Base-by-base conservation (phyloP, 92 coral and sea anemone species). In the Diadumene lineata region DNA sequence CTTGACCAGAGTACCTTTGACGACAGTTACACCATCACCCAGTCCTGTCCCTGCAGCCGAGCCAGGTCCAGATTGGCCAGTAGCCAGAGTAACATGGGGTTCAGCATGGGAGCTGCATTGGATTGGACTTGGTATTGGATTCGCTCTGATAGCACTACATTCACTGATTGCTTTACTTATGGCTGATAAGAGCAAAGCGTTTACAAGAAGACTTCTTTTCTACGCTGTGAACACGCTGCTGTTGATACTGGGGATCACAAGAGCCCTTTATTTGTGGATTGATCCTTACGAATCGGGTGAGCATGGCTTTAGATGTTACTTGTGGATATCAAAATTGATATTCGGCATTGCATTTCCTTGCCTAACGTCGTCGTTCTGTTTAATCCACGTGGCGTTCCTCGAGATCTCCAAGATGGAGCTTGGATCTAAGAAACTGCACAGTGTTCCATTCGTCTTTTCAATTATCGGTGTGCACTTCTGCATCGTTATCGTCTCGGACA, bases 331-430 rank as follows among this genome's bases (percentile, higher is more conserved):
- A 1, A 56, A 78, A 22, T 38, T 84, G 11, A 79, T 92, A 15
- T 86, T 89, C 63, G 94, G 96, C 23, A 72, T 92, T 58, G 92
- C 96, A 44, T 92, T 76, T 73, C 98, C 98, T 17, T 92, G 98
- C 44, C 82, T 92, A 31, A 89, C 92, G 3, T 88, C 96, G 18
- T 82, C 96, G 27, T 92, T 92, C 80, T 86, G 96, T 38, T 69
- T 92, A 33, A 75, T 92, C 43, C 92, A 92, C 64, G 82, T 82
- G 33, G 96, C 92, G 24, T 92, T 92, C 66, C 86, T 92, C 13
- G 98, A 92, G 32, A 96, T 84, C 19, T 80, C 98, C 19, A 92
- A 92, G 53, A 51, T 92, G 9, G 66, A 77, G 23, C 50, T 86
- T 34, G 84, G 87, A 13, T 79, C 85, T 1, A 69, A 77, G 71